These are phyloP conservation scores for Alloplasta piceator DNA, from an alignment of 2,888 invertebrate genomes.

Conservation along the genomic window DNA sequence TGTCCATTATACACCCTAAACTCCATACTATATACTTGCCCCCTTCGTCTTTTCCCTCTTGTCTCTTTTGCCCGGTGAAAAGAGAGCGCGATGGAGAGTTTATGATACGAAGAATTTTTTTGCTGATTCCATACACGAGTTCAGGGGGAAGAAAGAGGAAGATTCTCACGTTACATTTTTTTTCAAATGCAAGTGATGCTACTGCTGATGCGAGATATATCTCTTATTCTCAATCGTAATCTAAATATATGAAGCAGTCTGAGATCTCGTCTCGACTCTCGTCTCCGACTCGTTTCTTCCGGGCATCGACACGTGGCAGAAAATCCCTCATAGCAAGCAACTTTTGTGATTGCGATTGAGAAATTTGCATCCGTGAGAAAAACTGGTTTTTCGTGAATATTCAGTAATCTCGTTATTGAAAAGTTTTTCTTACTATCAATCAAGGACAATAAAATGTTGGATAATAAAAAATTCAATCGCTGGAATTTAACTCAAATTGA, in stretches of 20 bases:
- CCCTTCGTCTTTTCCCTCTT: constrained; percentile 40
- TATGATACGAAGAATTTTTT: constrained; percentile 47
- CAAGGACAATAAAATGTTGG: too few relatives aligned
- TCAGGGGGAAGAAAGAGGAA: not conserved
- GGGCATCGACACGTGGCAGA: constrained; percentile 40
- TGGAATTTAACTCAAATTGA: not conserved
- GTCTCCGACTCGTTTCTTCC: constrained; percentile 34
- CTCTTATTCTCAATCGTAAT: not conserved
- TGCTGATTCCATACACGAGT: constrained; percentile 51
- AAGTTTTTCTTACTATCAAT: too few relatives aligned
- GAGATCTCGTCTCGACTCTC: not conserved
- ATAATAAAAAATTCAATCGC: too few relatives aligned
- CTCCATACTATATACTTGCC: constrained; percentile 13
- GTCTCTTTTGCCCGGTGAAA: not conserved
- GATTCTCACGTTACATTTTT: constrained; percentile 53
- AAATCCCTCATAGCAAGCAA: too few relatives aligned
- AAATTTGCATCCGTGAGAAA: constrained; percentile 6
- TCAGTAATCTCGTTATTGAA: not conserved
- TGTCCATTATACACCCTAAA: constrained; percentile 15
- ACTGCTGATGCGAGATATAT: constrained; percentile 38
- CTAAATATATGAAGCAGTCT: too few relatives aligned
- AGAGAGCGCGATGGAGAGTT: not conserved
- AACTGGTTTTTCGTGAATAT: not conserved
- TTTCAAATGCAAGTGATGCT: constrained; percentile 47
- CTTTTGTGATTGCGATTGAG: constrained; percentile 13